Conservation (phyloP, 2,888 invertebrate species). For the Drosophila helvetica region DNA sequence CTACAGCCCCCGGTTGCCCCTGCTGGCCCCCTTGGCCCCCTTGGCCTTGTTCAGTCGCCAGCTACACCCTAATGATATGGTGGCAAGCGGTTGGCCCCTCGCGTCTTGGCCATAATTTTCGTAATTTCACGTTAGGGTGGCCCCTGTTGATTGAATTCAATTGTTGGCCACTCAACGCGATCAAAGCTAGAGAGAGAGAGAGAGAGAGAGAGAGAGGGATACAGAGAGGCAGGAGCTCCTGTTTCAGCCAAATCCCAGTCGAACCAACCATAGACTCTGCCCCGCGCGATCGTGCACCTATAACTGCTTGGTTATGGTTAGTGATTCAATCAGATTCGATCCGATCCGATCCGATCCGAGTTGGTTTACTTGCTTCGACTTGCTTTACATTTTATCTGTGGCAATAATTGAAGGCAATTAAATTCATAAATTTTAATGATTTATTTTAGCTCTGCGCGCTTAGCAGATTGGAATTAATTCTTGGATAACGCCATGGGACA, state of each 20-base stretch:
- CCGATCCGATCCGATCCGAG: slow-evolving; percentile 24
- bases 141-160: slow-evolving; percentile 75
- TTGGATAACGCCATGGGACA: slow-evolving; percentile 36
- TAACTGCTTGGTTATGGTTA: slow-evolving; percentile 45
- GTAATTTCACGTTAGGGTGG: slow-evolving; percentile 74
- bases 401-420: slow-evolving; percentile 75
- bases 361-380: slow-evolving; percentile 32
- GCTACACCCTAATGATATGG: slow-evolving; percentile 69
- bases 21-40: background rate
- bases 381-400: slow-evolving; percentile 62
- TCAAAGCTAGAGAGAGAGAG: background rate
- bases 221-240: background rate
- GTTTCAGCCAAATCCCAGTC: slow-evolving; percentile 24
- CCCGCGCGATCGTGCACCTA: background rate
- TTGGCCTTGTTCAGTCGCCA: slow-evolving; percentile 26
- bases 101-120: slow-evolving; percentile 60
- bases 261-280: background rate
- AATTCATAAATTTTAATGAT: slow-evolving; percentile 80
- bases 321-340: slow-evolving; percentile 38
- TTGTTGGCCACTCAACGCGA: slow-evolving; percentile 47
- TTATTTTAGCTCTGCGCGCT: slow-evolving; percentile 69
- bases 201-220: too few species aligned
- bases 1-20: background rate
- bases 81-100: slow-evolving; percentile 33
- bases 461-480: slow-evolving; percentile 60